These are phyloP conservation scores for Scarus forsteni DNA, from an alignment of 2,797 vertebrate species.

Conservation along the genomic window DNA sequence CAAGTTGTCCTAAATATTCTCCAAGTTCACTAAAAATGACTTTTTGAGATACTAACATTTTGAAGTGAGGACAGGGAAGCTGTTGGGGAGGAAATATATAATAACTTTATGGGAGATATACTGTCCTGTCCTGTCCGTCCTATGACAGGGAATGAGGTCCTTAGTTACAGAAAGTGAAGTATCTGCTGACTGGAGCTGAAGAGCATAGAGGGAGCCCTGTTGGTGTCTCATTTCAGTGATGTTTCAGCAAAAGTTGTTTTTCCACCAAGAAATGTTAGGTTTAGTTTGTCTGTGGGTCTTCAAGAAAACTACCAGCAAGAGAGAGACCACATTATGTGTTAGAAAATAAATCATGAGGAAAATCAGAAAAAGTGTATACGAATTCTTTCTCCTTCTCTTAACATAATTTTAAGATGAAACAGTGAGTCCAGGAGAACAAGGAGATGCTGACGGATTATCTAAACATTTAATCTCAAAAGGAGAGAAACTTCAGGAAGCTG, in stretches of 20 bases:
- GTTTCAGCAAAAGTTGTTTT: slow-evolving; percentile 5
- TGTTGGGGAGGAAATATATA: slow-evolving; percentile 38
- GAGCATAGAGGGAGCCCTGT: slow-evolving; percentile 3
- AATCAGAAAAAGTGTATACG: background rate
- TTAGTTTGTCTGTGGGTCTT: background rate
- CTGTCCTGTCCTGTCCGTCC: slow-evolving; percentile 19
- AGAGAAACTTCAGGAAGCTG: too few species aligned
- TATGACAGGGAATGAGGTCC: slow-evolving; percentile 8
- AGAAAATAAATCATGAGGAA: background rate
- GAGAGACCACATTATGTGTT: background rate
- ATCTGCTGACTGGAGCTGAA: slow-evolving; percentile 25
- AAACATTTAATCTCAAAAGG: too few species aligned
- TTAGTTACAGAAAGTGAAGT: slow-evolving; percentile 22
- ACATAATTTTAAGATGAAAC: too few species aligned
- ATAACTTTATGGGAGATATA: background rate
- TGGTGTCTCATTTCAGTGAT: slow-evolving; percentile 8
- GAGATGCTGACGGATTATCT: too few species aligned
- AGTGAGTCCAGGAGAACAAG: too few species aligned
- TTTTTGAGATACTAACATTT: slow-evolving; percentile 30
- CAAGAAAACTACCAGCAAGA: background rate
- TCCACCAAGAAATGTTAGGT: background rate
- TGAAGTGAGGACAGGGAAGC: slow-evolving; percentile 57
- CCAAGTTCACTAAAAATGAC: slow-evolving; percentile 47
- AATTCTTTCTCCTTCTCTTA: too few species aligned
- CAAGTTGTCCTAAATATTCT: slow-evolving; percentile 54